These are phyloP conservation scores for pig (Sus scrofa) DNA, from an alignment of 2,113 vertebrate species.

Conservation along the genomic window DNA sequence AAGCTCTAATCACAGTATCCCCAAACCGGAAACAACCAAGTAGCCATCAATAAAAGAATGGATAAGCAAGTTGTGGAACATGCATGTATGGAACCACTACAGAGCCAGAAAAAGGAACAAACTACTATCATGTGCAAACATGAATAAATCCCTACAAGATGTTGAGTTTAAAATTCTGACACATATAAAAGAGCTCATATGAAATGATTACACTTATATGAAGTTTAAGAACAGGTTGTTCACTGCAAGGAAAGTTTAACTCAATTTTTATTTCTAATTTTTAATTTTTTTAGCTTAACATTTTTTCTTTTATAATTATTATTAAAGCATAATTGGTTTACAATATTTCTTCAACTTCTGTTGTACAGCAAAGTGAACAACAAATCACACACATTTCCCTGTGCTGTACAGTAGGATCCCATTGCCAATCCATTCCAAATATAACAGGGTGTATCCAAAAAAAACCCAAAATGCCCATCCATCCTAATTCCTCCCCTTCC, in stretches of 20 bases:
- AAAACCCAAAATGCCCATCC: too few species aligned
- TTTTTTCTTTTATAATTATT: too few species aligned
- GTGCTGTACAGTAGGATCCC: too few species aligned
- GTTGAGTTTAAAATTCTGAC: background rate
- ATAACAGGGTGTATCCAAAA: too few species aligned
- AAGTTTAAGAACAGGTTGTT: conserved; percentile 8
- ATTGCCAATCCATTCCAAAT: too few species aligned
- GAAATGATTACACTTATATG: background rate
- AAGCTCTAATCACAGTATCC: background rate
- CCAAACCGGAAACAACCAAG: background rate
- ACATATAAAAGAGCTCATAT: background rate
- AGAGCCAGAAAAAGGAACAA: background rate
- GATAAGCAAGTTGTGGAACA: background rate
- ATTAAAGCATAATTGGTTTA: too few species aligned
- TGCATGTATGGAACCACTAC: background rate
- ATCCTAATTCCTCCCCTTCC: too few species aligned
- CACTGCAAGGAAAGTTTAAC: background rate
- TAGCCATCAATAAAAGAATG: conserved; percentile 10
- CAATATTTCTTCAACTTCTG: too few species aligned
- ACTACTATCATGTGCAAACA: background rate
- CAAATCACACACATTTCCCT: too few species aligned
- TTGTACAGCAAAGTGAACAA: too few species aligned
- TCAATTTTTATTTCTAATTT: background rate
- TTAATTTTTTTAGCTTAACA: too few species aligned
- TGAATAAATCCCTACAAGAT: background rate